Conservation (phyloP, 2,113 vertebrate genomes). For the Benitochromis conjunctus region DNA sequence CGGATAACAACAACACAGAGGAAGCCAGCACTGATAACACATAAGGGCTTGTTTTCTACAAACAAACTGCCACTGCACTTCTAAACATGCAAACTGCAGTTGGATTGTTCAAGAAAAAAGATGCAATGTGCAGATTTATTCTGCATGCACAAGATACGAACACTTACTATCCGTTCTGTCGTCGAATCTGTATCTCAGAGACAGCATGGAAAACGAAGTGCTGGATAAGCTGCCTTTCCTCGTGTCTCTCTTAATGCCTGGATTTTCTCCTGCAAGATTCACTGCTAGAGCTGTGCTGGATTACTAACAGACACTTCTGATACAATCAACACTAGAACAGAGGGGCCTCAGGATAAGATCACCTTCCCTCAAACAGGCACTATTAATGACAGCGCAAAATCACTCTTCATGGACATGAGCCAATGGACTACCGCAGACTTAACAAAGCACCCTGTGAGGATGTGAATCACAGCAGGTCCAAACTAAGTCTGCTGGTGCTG, state of each 20-base stretch:
- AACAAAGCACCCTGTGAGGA: neutral
- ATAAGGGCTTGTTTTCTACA: neutral
- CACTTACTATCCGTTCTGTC: neutral
- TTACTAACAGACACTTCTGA: conserved; percentile 22
- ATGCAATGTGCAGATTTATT: neutral
- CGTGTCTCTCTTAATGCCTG: neutral
- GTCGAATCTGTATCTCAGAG: neutral
- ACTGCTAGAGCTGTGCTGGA: conserved; percentile 41
- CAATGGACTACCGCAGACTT: neutral
- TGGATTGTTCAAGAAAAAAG: neutral
- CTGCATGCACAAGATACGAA: neutral
- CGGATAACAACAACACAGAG: conserved; percentile 47
- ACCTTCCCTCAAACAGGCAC: neutral
- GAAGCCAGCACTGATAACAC: conserved; percentile 54
- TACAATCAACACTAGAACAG: conserved; percentile 59
- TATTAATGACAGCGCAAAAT: neutral
- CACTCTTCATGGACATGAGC: neutral
- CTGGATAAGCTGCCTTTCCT: conserved; percentile 54
- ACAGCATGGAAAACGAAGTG: conserved; percentile 1
- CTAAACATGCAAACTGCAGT: neutral
- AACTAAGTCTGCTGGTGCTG: conserved; percentile 41
- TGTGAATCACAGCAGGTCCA: neutral
- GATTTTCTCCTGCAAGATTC: conserved; percentile 8
- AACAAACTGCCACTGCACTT: neutral
- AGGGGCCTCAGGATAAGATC: conserved; percentile 5